Evolutionary conservation across 2,113 vertebrate species (phyloP).

Genomic region (Hyaena hyaena): DNA sequence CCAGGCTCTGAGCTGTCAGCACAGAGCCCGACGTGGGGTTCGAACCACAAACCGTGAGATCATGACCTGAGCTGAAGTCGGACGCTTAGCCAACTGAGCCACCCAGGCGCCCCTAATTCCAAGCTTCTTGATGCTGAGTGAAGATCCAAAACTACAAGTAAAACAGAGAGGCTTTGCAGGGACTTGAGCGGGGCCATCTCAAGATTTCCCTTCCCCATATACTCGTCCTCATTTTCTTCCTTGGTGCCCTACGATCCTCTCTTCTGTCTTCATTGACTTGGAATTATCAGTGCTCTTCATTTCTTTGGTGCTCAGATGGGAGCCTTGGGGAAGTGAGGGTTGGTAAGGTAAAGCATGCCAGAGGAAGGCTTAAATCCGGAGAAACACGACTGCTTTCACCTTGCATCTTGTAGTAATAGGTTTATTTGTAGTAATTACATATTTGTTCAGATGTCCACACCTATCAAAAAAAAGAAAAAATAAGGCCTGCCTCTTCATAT

Average conservation of each 20-base stretch:
- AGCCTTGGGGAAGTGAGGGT: background rate
- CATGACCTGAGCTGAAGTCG: too few relatives aligned
- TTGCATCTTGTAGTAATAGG: background rate
- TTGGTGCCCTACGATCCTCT: background rate
- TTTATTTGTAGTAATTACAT: background rate
- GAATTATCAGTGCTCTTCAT: background rate
- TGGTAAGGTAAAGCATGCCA: background rate
- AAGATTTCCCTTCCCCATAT: background rate
- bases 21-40: too few relatives aligned
- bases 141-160: background rate
- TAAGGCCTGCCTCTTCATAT: background rate
- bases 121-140: background rate
- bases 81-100: too few relatives aligned
- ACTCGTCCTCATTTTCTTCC: background rate
- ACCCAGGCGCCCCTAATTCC: too few relatives aligned
- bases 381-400: background rate
- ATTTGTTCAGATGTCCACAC: background rate
- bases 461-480: background rate
- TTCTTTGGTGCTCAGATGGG: background rate
- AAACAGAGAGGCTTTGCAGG: background rate
- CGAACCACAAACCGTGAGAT: too few relatives aligned
- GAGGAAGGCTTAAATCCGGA: background rate
- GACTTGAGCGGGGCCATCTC: accelerated
- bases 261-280: background rate
- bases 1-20: too few relatives aligned